These are phyloP conservation scores for Mesochorus sp. DNA, from an alignment of 2,888 invertebrate species.

Conservation along the genomic window DNA sequence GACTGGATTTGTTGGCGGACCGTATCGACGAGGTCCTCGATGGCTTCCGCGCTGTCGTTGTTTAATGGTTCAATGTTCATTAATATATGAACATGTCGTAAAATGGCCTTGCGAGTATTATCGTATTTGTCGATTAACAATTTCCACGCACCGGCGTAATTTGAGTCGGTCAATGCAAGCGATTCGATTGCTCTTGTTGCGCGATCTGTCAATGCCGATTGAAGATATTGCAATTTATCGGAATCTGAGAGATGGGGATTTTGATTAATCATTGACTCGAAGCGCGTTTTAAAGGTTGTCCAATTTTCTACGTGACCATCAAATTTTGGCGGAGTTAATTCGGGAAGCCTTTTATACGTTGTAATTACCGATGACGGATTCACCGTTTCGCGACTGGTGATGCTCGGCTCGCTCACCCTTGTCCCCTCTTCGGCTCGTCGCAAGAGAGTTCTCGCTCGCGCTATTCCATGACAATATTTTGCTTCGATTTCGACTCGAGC, in stretches of 20 bases:
- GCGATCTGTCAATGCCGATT: constrained; percentile 56
- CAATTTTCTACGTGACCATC: constrained; percentile 61
- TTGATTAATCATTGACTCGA: constrained; percentile 55
- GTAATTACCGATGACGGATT: too few relatives aligned
- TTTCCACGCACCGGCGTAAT: constrained; percentile 62
- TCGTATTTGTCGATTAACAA: constrained; percentile 57
- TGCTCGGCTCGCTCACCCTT: too few relatives aligned
- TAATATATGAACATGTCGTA: constrained; percentile 44
- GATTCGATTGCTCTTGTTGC: constrained; percentile 59
- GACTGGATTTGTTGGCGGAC: constrained; percentile 49
- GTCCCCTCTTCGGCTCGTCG: not conserved
- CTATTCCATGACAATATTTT: constrained; percentile 2
- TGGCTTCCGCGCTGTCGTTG: constrained; percentile 32
- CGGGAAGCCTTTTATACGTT: constrained; percentile 40
- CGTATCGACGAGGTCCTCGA: constrained; percentile 44
- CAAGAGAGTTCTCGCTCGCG: constrained; percentile 3
- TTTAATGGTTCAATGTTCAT: constrained; percentile 16
- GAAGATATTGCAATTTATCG: constrained; percentile 63
- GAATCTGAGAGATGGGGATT: constrained; percentile 33
- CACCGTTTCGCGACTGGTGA: too few relatives aligned
- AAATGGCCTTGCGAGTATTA: constrained; percentile 50
- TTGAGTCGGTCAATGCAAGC: constrained; percentile 52
- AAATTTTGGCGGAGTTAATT: constrained; percentile 57
- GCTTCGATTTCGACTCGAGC: constrained; percentile 5
- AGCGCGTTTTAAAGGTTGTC: constrained; percentile 60